phyloP scores from a whole-genome alignment of 2,113 vertebrate genomes.

The Atrichornis clamosus region DNA sequence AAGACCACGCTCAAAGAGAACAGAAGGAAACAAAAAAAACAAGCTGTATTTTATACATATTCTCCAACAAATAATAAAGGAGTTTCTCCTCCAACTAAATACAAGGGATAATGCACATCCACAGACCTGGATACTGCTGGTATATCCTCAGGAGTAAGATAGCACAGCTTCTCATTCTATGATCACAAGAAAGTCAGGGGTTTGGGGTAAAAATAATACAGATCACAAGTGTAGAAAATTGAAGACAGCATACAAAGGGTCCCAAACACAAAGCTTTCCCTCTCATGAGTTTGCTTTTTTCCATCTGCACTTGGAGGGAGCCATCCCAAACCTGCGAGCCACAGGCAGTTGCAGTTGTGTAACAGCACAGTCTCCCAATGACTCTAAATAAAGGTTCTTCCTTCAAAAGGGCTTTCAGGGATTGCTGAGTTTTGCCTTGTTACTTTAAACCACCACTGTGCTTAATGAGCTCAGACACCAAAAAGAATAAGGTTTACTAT shows the following conservation, averaged over 20 bases:
- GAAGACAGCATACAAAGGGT: background rate
- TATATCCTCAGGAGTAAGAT: background rate
- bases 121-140: background rate
- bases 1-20: background rate
- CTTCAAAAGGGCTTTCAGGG: background rate
- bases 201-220: background rate
- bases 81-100: background rate
- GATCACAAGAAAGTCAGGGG: background rate
- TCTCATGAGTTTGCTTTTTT: background rate
- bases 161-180: background rate
- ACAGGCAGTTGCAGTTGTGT: background rate
- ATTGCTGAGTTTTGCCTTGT: background rate
- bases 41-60: conserved; percentile 31
- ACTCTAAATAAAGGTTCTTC: background rate
- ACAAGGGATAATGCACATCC: background rate
- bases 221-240: background rate
- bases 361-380: background rate
- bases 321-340: background rate
- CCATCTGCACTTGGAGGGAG: background rate
- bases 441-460: background rate
- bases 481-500: background rate
- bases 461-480: background rate
- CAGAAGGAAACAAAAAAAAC: background rate
- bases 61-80: background rate
- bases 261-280: background rate